Percentiles rank a stretch among this genome's conserved stretches.
These are phyloP conservation scores for Hermetia illucens DNA, from an alignment of 1,140 invertebrate species.

Conservation along the genomic window DNA sequence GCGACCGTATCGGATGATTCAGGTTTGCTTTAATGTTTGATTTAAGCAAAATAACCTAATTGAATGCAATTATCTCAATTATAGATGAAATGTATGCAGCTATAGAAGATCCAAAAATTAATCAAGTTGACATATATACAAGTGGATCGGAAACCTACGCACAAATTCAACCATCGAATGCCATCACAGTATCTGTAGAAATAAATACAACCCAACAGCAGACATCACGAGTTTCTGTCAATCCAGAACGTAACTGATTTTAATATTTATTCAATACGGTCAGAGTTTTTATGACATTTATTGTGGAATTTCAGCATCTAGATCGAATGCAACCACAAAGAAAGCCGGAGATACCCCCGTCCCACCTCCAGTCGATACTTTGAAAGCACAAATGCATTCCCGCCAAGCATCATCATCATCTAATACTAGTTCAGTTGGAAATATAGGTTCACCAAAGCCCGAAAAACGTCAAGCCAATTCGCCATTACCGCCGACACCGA, in stretches of 20 bases:
- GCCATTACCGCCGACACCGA: conserved; percentile 59
- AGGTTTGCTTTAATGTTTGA: conserved; percentile 31
- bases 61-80: conserved; percentile 3
- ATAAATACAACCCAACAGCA: conserved; percentile 31
- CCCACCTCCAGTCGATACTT: conserved; percentile 22
- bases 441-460: conserved; percentile 64
- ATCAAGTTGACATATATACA: conserved; percentile 40
- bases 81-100: conserved; percentile 80
- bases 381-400: conserved; percentile 28
- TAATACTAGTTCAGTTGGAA: conserved; percentile 53
- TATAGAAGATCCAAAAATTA: conserved; percentile 63
- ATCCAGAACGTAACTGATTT: no score
- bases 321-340: neutral
- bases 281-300: no score
- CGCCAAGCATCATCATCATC: conserved; percentile 53
- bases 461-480: conserved; percentile 79
- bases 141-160: conserved; percentile 81
- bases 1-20: conserved; percentile 74
- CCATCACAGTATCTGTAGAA: conserved; percentile 37
- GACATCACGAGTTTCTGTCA: no score
- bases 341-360: conserved; percentile 12
- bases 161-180: conserved; percentile 55
- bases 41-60: conserved; percentile 2
- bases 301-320: neutral
- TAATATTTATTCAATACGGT: no score